These are phyloP conservation scores for Danio tinwini DNA, from an alignment of 2,797 vertebrate species.

Conservation along the genomic window DNA sequence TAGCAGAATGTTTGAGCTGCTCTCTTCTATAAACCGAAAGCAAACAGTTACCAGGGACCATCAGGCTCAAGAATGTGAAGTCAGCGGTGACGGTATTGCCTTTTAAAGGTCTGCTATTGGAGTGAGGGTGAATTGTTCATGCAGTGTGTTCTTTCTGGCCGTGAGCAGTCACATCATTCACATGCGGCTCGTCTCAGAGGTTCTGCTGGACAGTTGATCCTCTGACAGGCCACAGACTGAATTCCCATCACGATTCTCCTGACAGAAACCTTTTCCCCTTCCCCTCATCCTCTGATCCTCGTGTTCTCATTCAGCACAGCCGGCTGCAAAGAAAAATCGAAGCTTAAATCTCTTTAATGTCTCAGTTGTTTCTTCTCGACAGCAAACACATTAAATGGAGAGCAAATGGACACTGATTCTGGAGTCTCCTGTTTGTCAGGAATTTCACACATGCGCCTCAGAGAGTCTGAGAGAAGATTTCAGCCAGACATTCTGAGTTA, in stretches of 20 bases:
- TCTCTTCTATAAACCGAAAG: neutral
- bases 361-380: neutral
- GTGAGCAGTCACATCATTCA: conserved; percentile 19
- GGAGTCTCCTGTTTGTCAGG: conserved; percentile 2
- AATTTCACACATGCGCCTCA: neutral
- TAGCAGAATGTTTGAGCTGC: neutral
- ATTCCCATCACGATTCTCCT: conserved; percentile 30
- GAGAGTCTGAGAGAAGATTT: neutral
- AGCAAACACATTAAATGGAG: conserved; percentile 6
- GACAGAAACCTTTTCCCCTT: conserved; percentile 18
- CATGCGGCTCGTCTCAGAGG: conserved; percentile 2
- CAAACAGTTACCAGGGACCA: neutral
- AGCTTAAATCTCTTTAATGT: conserved; percentile 19
- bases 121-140: neutral
- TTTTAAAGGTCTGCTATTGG: neutral
- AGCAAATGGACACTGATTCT: neutral
- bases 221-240: conserved; percentile 29
- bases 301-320: conserved; percentile 15
- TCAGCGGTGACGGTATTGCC: neutral
- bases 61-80: neutral
- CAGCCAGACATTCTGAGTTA: neutral
- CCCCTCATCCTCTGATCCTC: conserved; percentile 22
- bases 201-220: conserved; percentile 25
- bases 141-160: neutral
- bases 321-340: neutral